Evolutionary conservation across 2,888 invertebrate species (phyloP), one percentile per base, ranked within the genome.

Genomic region (Cybosia mesomella): DNA sequence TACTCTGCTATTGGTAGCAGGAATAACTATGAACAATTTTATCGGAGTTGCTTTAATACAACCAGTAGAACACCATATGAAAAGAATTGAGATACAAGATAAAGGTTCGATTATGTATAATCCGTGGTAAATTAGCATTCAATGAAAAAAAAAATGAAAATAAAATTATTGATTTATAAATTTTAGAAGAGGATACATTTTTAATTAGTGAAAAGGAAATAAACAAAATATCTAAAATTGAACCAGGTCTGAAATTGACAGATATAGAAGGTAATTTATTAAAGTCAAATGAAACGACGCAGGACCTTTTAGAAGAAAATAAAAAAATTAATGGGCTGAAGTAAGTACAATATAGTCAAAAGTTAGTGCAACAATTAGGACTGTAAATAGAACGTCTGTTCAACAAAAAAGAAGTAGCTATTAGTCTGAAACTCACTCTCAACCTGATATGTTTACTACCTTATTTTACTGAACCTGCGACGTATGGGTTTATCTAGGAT

Each of bases 11-110:
- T 85, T 97, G 18, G 86, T 96, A 24, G 95, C 96, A 0, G 97
- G 95, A 0, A 79, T 97, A 18, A 95, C 96, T 71, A 86, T 96
- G 39, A 95, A 97, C 75, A 95, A 95, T n/a, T 91, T 97, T 49
- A 87, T 96, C 11, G 97, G 96, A 5, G 96, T 96, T 87, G 85
- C 95, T 28, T 83, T 97, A 32, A 95, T 97, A 94, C 97, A 97
- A 75, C 97, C 97, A 0, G 96, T 96, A 0, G 93, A 96, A 73
- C 95, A 96, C 96, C 97, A 97, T 79, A 92, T 95, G 94, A 91
- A 86, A 67, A 86, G 73, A 70, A 74, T 87, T 13, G 83, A 87
- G 74, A 66, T 87, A 24, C 0, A 59, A 10, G 77, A 76, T 77
- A 76, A 74, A 61, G 84, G 86, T 85, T 75, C 71, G 70, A 24